Base-by-base conservation (phyloP, 2,888 invertebrate species). In the Xanthia icteritia region DNA sequence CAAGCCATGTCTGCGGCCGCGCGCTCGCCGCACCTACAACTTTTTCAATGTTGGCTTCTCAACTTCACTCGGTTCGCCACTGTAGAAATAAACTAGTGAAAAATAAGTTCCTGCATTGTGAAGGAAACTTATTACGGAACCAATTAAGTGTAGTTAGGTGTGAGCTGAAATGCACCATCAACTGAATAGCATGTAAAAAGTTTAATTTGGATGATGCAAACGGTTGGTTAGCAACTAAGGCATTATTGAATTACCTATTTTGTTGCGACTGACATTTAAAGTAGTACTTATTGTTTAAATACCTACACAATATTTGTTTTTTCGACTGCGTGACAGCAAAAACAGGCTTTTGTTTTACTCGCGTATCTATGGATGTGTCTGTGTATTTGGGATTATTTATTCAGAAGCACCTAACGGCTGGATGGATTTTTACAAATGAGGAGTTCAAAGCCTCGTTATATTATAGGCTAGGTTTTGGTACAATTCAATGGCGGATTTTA, bases 41-140 rank as follows among this genome's bases (percentile, higher is more conserved):
- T 77, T 87, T 76, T 80, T 81, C 76, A 76, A 76, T 77, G 87
- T 74, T 82, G 65, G 48, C 74, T 58, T 70, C 66, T 65, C 73
- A 78, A 82, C 80, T 80, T 80, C n/a, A 56, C 66, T 74, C 63
- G 61, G 45, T 65, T 67, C 54, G 54, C 63, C 61, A 76, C 36
- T 66, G 70, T 82, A 72, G 67, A 79, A 84, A 76, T 79, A 73
- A 76, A 82, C 48, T 73, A 74, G 60, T 60, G 63, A 82, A 75
- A 79, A 81, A 77, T 75, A 70, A 73, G 71, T 82, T 74, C 63
- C 58, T 74, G 63, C 67, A 58, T 79, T 63, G 31, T 67, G 73
- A 71, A 58, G 56, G 23, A 58, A 82, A 79, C 67, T 77, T 77
- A 75, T 61, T 66, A 76, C 71, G 60, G 61, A 78, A 76, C 27